These are phyloP conservation scores for Trichopria drosophilae DNA, from an alignment of 2,888 invertebrate species.

Conservation along the genomic window DNA sequence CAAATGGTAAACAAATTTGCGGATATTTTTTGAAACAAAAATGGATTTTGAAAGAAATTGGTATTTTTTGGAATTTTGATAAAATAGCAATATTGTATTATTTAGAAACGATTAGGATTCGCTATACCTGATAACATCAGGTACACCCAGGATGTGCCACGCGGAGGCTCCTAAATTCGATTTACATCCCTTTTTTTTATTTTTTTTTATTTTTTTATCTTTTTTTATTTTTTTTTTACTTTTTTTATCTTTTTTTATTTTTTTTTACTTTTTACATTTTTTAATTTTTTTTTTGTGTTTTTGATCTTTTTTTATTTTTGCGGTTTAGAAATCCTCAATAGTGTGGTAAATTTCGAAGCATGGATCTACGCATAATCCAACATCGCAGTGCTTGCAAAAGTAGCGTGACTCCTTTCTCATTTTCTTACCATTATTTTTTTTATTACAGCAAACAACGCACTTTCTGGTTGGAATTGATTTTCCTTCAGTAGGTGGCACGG, in stretches of 20 bases:
- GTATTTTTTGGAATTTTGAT: too few relatives aligned
- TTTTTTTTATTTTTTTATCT: constrained; percentile 2
- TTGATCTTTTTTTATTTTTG: too few relatives aligned
- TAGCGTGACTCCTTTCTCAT: too few relatives aligned
- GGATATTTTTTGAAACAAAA: too few relatives aligned
- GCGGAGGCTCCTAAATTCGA: neutral
- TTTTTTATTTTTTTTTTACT: neutral
- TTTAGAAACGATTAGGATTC: too few relatives aligned
- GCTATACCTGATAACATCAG: too few relatives aligned
- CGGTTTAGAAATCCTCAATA: neutral
- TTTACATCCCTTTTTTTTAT: constrained; percentile 6
- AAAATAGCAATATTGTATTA: too few relatives aligned
- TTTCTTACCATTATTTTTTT: constrained; percentile 9
- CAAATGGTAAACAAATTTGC: too few relatives aligned
- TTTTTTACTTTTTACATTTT: neutral
- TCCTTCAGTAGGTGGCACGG: constrained; percentile 16
- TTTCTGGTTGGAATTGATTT: constrained; percentile 17
- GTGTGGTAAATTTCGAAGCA: constrained; percentile 2
- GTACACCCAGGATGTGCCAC: constrained; percentile 7
- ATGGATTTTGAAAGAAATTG: too few relatives aligned
- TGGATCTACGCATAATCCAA: constrained; percentile 5
- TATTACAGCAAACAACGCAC: constrained; percentile 13
- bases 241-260: neutral
- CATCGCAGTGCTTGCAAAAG: constrained; percentile 19
- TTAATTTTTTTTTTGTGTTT: too few relatives aligned